These are phyloP conservation scores for Leucozona laternaria DNA, from an alignment of 2,888 invertebrate genomes.

Conservation along the genomic window DNA sequence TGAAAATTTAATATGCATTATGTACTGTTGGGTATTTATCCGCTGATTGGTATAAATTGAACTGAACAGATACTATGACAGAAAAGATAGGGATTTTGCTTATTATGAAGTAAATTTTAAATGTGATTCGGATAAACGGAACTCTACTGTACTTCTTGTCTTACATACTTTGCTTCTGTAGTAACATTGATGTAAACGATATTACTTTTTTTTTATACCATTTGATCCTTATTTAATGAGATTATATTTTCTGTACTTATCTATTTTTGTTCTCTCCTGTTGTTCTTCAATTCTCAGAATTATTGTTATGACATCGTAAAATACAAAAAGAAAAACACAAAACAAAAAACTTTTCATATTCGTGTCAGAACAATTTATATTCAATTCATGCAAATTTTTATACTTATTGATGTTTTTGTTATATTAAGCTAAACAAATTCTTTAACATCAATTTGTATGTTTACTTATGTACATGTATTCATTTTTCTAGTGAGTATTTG, in stretches of 20 bases:
- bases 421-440: neutral
- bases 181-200: neutral
- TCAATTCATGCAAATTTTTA: slow-evolving; percentile 25
- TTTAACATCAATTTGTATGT: neutral
- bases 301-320: neutral
- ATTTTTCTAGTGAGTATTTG: neutral
- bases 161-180: neutral
- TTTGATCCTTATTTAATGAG: slow-evolving; percentile 48
- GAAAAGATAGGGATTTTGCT: no score
- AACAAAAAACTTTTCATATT: neutral
- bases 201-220: slow-evolving; percentile 7
- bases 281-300: slow-evolving; percentile 13
- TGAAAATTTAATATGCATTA: no score
- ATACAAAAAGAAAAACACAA: no score
- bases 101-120: neutral
- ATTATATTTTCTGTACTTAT: slow-evolving; percentile 34
- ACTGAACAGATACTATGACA: no score
- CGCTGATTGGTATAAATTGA: no score
- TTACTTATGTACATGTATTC: neutral
- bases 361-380: slow-evolving; percentile 4
- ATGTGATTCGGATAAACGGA: neutral
- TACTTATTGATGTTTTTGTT: neutral
- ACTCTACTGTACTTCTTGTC: neutral
- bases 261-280: neutral
- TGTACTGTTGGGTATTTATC: no score